Base-by-base conservation (phyloP, 2,113 vertebrate genomes). In the Thunnus thynnus region DNA sequence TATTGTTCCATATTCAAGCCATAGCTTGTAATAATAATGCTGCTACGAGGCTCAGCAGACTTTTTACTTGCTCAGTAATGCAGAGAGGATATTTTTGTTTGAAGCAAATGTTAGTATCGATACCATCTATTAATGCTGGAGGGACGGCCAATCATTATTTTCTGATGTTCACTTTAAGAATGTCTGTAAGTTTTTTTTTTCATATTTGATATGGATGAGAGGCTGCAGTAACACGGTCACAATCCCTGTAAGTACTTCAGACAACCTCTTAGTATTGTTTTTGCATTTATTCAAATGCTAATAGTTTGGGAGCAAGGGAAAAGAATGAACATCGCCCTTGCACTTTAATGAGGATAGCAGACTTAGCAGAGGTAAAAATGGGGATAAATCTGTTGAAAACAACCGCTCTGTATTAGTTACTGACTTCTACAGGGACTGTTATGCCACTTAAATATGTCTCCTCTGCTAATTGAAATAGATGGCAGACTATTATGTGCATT, bases 31-130 rank as follows among this genome's bases (percentile, higher is more conserved):
- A 69, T 71, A 75, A 72, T 27, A 64, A 56, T 63, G 48, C 51
- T 44, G n/a, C 44, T 65, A 25, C 60, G 54, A 57, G 63, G 25
- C 56, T 75, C 78, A 46, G 60, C 20, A 47, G 58, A 44, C 51
- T 46, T 48, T 47, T 79, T 85, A 71, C 50, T 73, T 67, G 56
- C 55, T 64, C 12, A 60, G 57, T 72, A 74, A 73, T 74, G 60
- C 41, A 70, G 64, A 76, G 3, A 56, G 64, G 75, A 52, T 54
- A 51, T 84, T 80, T 76, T 13, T 76, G 50, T 83, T 84, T 51
- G 25, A 78, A 69, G 18, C 32, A 63, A 57, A 27, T 65, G 9
- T 78, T 79, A 55, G 51, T 70, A 70, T 88, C 60, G 56, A 62
- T 78, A 6, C 52, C 51, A 55, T 77, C 47, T 60, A 72, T 66